Evolutionary conservation across 2,113 vertebrate species (phyloP).

Genomic region (Reinhardtius hippoglossoides): DNA sequence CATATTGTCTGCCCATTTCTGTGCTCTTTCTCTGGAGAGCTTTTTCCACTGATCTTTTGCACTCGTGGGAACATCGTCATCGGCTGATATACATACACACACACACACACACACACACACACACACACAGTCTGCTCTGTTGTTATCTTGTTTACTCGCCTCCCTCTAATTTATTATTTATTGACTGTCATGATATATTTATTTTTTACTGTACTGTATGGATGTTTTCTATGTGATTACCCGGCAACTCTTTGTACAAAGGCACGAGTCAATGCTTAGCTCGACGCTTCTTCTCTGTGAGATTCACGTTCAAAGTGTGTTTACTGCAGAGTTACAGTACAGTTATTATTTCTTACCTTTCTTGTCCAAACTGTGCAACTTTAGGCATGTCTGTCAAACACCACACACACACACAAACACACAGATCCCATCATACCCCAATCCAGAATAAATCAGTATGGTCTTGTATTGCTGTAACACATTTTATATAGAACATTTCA

Average conservation of each 20-base stretch:
- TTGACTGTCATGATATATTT: conserved; percentile 49
- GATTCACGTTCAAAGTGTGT: conserved; percentile 1
- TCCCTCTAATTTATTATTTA: conserved; percentile 52
- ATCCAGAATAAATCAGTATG: conserved; percentile 6
- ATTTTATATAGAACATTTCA: conserved; percentile 7
- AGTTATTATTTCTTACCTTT: conserved; percentile 2
- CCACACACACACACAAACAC: background rate
- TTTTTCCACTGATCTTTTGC: conserved; percentile 26
- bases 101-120: conserved; percentile 19
- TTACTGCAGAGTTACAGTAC: conserved; percentile 3
- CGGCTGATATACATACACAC: background rate
- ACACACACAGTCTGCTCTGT: conserved; percentile 37
- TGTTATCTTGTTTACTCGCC: conserved; percentile 12
- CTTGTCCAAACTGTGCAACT: background rate
- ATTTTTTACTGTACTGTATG: conserved; percentile 84
- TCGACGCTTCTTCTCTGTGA: conserved; percentile 38
- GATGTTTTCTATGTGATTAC: conserved; percentile 87
- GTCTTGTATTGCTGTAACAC: conserved; percentile 23
- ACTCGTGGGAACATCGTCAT: conserved; percentile 2
- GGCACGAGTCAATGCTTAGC: conserved; percentile 55
- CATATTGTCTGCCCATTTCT: conserved; percentile 42
- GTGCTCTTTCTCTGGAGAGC: conserved; percentile 23
- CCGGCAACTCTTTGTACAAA: conserved; percentile 75
- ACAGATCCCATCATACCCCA: background rate
- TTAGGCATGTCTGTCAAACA: background rate